Base-by-base conservation (phyloP, 1,140 invertebrate species). In the Nasonia longicornis region DNA sequence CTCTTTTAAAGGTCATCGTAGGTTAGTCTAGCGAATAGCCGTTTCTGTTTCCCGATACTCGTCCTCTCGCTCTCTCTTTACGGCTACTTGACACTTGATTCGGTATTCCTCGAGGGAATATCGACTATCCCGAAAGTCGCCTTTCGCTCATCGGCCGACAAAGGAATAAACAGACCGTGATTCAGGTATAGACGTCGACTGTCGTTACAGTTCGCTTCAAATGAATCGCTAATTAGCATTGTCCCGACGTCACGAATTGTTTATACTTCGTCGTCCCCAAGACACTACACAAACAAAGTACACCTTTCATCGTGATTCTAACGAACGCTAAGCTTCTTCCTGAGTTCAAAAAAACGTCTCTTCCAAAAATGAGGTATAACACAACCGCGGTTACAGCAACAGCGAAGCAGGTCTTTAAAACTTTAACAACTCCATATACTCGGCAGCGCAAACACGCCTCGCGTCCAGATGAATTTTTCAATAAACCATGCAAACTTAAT, bases 151-250 rank as follows among this genome's bases (percentile, higher is more conserved):
- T 48, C 45, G 20, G 2, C 1, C 38, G 38, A 79, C 48, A 71
- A 79, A 79, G 77, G 67, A 72, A 72, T 79, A 72, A 78, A 42
- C 48, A 79, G 77, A 79, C 26, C 29, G 26, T 72, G 69, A 79
- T 71, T 71, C 10, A 12, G 12, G 22, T n/a, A 72, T 16, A 42
- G 38, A 20, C 52, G 48, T 26, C 20, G 31, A 79, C 42, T 71
- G 1, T 71, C n/a, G 20, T 70, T 70, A n/a, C 4, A 69, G 29
- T 12, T 35, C 16, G 69, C 48, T 70, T 22, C n/a, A 72, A 64
- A 58, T 35, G 42, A 45, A 72, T 72, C 0, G 67, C 16, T 70
- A 79, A 79, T 79, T 22, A 29, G 26, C 58, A 63, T 42, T 63
- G 4, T 78, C 10, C 67, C 29, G 52, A 35, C 31, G 45, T 70